Base-by-base conservation (phyloP, 2,797 vertebrate species). In the Buceros bicornis region DNA sequence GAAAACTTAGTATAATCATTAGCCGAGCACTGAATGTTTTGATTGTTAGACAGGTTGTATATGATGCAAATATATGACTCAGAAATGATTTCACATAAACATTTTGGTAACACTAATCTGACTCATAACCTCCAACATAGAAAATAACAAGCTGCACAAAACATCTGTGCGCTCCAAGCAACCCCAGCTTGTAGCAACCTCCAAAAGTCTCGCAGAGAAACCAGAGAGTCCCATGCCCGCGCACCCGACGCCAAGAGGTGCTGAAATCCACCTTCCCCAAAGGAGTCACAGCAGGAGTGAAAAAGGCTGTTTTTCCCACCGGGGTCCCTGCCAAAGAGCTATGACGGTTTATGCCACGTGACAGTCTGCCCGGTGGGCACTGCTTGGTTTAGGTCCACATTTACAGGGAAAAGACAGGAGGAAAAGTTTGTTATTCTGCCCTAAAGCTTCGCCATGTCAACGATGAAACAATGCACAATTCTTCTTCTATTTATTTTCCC, bases 31-130 rank as follows among this genome's bases (percentile, higher is more conserved):
- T 98, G 97, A 98, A 98, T 97, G 97, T 98, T 98, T 98, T 98
- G 97, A 98, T 98, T 98, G 98, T 98, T 97, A 98, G 97, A 98
- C 98, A 98, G 98, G 98, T 96, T 97, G 97, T 97, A 98, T 98
- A 98, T 98, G 98, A 97, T 98, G 98, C 97, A 98, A 98, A 98
- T 97, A 97, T 97, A 98, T 98, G 98, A 98, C 98, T 98, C 98
- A 98, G 97, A 97, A 98, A 98, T 98, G 98, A 98, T 98, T 98
- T 99, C 98, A 98, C 98, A 97, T 98, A 98, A 98, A 98, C 97
- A 98, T 98, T 98, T 98, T 97, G 97, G 97, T 96, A 98, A 97
- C 97, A 98, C 98, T 97, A 96, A 97, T 98, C 98, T 98, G 98
- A 99, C 98, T 99, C 98, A 98, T 97, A 98, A 97, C 93, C 97